Base-by-base conservation (phyloP, 2,113 vertebrate species). In the Tonatia bakeri region DNA sequence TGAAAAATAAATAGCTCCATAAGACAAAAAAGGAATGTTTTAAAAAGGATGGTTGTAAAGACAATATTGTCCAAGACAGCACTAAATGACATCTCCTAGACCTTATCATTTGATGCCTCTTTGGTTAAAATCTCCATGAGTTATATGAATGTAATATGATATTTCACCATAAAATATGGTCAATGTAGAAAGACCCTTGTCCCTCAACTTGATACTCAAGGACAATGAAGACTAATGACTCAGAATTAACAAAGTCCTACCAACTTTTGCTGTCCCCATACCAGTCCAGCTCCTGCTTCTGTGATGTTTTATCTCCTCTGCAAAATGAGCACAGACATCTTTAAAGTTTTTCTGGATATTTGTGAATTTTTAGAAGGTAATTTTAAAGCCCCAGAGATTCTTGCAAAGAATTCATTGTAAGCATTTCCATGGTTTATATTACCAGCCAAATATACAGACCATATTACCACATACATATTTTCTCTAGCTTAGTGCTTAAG, bases 391-490 rank as follows among this genome's bases (percentile, higher is more conserved):
- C 47, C 16, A 79, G 64, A 94, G 79, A 84, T 93, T 28, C 56
- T 89, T 80, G 28, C 1, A 83, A 65, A 76, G 43, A 93, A 76
- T 36, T 69, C n/a, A 80, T 65, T 77, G n/a, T 89, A 26, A 13
- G 8, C 83, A 77, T 79, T 47, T 75, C 26, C 43, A 64, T 87
- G 19, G 17, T 85, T 96, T 98, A 87, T 91, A 94, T 98, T 97
- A 82, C 40, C 47, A 81, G 36, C 33, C 43, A 97, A 97, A 96
- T 73, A 5, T 88, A 14, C 26, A 61, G 61, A 40, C 5, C 77
- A 90, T 94, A 76, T 72, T 12, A 4, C 11, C 84, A n/a, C 20
- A 90, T 97, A 97, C 97, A 97, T 95, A 96, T 91, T 96, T 96
- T 56, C 90, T 97, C 50, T 86, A 77, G 28, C 31, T 97, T 86